A percentile compares a stretch with the other conserved stretches of the same genome.
Conservation (phyloP, 2,113 vertebrate species). For the Atherinomorus stipes region DNA sequence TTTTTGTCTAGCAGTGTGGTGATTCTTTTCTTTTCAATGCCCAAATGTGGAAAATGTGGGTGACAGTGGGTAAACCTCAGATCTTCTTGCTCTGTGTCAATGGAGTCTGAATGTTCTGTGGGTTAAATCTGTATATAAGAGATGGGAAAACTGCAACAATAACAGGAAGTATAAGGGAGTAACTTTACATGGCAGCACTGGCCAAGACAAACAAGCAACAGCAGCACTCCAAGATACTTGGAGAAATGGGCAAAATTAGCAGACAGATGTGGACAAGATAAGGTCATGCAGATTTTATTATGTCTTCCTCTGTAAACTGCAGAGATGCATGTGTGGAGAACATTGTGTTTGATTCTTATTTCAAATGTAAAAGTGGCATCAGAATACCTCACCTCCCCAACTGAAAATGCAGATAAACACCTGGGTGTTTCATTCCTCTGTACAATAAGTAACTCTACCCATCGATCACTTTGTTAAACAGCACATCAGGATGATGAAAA, state of each 20-base stretch:
- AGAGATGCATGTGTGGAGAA: constrained; percentile 9
- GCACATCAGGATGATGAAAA: constrained; percentile 35
- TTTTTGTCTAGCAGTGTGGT: constrained; percentile 7
- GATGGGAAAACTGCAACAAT: constrained; percentile 69
- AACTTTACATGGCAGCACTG: constrained; percentile 39
- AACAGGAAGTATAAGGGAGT: constrained; percentile 73
- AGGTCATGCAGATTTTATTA: constrained; percentile 47
- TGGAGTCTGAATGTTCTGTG: constrained; percentile 36
- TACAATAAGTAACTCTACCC: constrained; percentile 17
- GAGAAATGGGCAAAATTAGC: constrained; percentile 53
- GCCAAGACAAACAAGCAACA: constrained; percentile 71
- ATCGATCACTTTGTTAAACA: constrained; percentile 26
- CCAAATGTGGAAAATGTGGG: constrained; percentile 40
- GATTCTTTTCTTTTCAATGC: constrained; percentile 33
- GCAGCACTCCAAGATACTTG: constrained; percentile 42
- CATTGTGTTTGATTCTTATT: constrained; percentile 25
- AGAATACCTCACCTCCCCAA: constrained; percentile 15
- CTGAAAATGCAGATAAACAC: constrained; percentile 22
- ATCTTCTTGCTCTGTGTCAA: constrained; percentile 39
- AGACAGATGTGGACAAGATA: constrained; percentile 61
- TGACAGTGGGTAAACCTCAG: constrained; percentile 43
- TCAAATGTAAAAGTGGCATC: constrained; percentile 22
- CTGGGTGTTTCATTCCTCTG: background rate
- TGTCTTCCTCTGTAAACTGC: constrained; percentile 18
- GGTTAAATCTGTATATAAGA: constrained; percentile 53